phyloP scores from a whole-genome alignment of 1,140 invertebrate genomes.

The Mesaphorura yosii region DNA sequence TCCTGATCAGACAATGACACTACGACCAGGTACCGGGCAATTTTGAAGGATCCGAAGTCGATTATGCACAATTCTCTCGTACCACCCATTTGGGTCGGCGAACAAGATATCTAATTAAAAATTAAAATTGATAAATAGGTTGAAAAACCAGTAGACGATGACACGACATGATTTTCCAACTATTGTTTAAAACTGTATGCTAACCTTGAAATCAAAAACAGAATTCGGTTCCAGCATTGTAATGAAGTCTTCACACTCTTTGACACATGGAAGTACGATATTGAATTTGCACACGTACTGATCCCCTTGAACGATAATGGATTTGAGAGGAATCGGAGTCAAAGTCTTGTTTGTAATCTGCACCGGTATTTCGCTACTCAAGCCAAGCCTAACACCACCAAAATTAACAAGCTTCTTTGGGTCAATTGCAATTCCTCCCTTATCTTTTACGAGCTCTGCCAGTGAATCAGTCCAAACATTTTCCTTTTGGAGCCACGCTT shows the following conservation, averaged over 20 bases:
- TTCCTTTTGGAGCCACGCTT: neutral
- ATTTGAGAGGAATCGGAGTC: neutral
- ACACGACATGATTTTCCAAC: too few species aligned
- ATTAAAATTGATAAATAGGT: conserved; percentile 35
- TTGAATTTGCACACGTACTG: conserved; percentile 12
- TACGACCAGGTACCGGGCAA: conserved; percentile 44
- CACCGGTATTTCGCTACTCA: neutral
- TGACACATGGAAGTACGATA: neutral
- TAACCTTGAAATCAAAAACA: neutral
- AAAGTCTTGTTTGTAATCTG: conserved; percentile 2
- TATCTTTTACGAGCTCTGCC: neutral
- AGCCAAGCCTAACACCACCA: conserved; percentile 8
- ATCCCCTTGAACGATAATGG: conserved; percentile 1
- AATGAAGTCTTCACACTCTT: neutral
- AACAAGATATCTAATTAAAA: conserved; percentile 39
- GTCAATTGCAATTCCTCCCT: conserved; percentile 2
- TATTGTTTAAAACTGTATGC: neutral
- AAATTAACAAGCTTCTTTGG: conserved; percentile 3
- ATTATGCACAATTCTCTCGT: conserved; percentile 48
- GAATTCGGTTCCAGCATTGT: neutral
- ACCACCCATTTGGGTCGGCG: conserved; percentile 44
- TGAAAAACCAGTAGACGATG: too few species aligned
- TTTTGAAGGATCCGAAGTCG: conserved; percentile 44
- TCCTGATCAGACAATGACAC: conserved; percentile 33
- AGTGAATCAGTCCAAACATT: neutral